Percentiles rank a stretch among this genome's conserved stretches.
Conservation (phyloP, 1,140 invertebrate genomes). For the Metaphire vulgaris region DNA sequence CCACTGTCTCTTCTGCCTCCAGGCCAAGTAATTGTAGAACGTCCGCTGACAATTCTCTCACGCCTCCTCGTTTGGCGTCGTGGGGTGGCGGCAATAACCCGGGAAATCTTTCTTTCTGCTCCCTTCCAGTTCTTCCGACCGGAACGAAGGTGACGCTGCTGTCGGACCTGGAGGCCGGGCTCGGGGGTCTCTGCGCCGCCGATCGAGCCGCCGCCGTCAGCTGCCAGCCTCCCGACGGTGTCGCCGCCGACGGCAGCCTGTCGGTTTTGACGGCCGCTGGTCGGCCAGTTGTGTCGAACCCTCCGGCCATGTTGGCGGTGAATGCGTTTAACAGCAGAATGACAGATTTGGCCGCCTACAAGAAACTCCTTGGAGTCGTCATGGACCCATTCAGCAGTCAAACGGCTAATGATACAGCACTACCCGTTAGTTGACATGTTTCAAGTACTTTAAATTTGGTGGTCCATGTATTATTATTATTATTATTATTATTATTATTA, state of each 20-base stretch:
- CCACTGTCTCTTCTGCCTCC: too few species aligned
- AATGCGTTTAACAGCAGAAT: not conserved
- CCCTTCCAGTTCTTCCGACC: not conserved
- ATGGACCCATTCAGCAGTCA: not conserved
- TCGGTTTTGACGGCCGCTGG: not conserved
- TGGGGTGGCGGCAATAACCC: not conserved
- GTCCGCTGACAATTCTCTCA: not conserved
- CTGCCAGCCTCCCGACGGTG: not conserved
- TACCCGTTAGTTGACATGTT: too few species aligned
- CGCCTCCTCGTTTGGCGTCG: not conserved
- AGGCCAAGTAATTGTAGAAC: too few species aligned
- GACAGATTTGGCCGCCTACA: not conserved
- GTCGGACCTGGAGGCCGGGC: not conserved
- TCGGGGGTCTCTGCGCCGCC: not conserved
- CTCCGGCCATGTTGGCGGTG: not conserved
- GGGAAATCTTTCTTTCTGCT: not conserved
- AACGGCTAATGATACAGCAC: too few species aligned
- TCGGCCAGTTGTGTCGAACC: not conserved
- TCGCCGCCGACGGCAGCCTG: not conserved
- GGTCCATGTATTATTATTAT: too few species aligned
- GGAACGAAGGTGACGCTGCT: not conserved
- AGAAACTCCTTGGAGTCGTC: not conserved
- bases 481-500: too few species aligned
- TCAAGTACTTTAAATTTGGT: too few species aligned
- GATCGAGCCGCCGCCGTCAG: not conserved